These are phyloP conservation scores for Andrena fulva DNA, from an alignment of 2,888 invertebrate species.

Conservation along the genomic window DNA sequence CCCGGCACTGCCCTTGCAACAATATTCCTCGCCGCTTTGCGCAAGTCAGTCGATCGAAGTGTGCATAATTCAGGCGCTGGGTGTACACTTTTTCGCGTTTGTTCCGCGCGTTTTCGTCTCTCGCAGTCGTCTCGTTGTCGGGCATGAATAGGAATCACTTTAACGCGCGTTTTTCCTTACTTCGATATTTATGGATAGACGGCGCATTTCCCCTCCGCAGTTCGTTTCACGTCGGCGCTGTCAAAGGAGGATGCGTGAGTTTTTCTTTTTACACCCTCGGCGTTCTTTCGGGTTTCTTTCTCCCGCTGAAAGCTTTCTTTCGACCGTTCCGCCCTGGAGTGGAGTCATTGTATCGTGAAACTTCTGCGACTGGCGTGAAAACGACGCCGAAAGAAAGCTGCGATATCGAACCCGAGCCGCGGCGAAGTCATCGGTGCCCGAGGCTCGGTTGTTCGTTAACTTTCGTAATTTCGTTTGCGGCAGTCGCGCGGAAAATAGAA, in stretches of 20 bases:
- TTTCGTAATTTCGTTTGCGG: constrained; percentile 2
- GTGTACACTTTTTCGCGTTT: background rate
- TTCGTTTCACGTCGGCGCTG: background rate
- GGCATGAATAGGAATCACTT: constrained; percentile 30
- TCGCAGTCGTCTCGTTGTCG: background rate
- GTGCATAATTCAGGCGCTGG: too few species aligned
- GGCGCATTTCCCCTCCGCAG: background rate
- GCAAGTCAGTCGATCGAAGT: too few species aligned
- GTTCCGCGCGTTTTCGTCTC: background rate
- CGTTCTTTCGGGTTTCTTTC: constrained; percentile 7
- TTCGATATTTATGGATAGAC: constrained; percentile 36
- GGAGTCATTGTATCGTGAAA: constrained; percentile 34
- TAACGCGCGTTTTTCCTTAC: constrained; percentile 4
- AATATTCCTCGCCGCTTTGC: too few species aligned
- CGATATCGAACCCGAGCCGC: constrained; percentile 1
- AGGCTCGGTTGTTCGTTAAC: background rate
- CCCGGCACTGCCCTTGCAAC: too few species aligned
- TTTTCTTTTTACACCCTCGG: background rate
- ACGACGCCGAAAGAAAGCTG: constrained; percentile 1
- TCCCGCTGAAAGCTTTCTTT: constrained; percentile 29
- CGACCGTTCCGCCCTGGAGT: constrained; percentile 12
- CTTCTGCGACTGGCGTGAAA: constrained; percentile 13
- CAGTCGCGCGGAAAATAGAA: background rate
- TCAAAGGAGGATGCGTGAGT: constrained; percentile 11
- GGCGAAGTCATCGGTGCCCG: constrained; percentile 6